phyloP scores from a whole-genome alignment of 2,888 invertebrate species.

The Asteroscopus sphinx region DNA sequence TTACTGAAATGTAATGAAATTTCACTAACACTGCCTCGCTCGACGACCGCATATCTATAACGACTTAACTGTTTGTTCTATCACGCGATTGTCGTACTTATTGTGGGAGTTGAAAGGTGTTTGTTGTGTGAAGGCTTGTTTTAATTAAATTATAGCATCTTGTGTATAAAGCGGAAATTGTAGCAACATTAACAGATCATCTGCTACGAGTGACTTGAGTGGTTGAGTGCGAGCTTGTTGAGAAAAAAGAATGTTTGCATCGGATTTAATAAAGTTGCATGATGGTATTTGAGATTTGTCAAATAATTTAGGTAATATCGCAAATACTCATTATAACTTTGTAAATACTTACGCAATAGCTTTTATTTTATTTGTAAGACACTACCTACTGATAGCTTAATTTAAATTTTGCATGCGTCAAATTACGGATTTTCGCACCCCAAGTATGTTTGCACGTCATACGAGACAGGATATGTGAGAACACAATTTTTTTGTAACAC shows the following conservation, averaged over 20 bases:
- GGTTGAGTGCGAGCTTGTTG: constrained; percentile 13
- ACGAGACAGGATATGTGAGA: too few species aligned
- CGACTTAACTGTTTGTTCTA: constrained; percentile 42
- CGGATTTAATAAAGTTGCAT: neutral
- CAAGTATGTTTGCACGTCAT: too few species aligned
- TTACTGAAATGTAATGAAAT: constrained; percentile 68
- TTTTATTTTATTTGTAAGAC: too few species aligned
- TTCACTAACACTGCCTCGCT: constrained; percentile 62
- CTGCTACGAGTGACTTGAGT: constrained; percentile 49
- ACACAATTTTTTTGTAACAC: too few species aligned
- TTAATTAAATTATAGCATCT: constrained; percentile 67
- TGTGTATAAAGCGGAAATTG: constrained; percentile 57
- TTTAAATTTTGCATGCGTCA: too few species aligned
- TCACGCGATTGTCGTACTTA: constrained; percentile 43
- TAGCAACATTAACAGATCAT: constrained; percentile 61
- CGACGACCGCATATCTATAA: constrained; percentile 47
- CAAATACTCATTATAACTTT: too few species aligned
- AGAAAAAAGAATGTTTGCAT: constrained; percentile 11
- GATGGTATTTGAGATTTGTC: neutral
- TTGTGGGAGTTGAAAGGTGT: constrained; percentile 21
- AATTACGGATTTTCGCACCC: too few species aligned
- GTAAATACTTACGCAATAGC: too few species aligned
- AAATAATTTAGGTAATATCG: too few species aligned
- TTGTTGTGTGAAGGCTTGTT: constrained; percentile 42
- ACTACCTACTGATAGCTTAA: too few species aligned